Evolutionary conservation across 1,140 invertebrate species (phyloP).

Genomic region (Melitaea cinxia): DNA sequence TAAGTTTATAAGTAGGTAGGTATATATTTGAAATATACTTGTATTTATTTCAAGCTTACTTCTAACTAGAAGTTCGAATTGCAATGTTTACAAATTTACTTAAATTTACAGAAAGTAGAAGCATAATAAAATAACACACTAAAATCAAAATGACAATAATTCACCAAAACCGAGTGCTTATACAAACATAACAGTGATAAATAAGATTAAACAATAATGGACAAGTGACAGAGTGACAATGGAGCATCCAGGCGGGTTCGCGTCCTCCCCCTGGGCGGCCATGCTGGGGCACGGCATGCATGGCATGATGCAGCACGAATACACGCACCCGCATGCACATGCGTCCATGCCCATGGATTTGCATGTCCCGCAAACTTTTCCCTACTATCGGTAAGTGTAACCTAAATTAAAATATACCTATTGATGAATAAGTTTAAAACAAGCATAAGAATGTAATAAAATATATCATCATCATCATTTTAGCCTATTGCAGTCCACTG

Average conservation of each 20-base stretch:
- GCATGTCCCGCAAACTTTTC: slow-evolving; percentile 93
- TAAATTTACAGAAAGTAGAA: neutral
- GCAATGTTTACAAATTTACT: too few species aligned
- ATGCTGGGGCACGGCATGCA: slow-evolving; percentile 84
- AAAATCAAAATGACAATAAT: slow-evolving; percentile 1
- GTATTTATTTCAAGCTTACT: too few species aligned
- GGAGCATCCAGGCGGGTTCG: slow-evolving; percentile 87
- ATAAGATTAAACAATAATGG: slow-evolving; percentile 35
- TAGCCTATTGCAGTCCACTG: too few species aligned
- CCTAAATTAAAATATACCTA: neutral
- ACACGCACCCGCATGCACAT: slow-evolving; percentile 81
- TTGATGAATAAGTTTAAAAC: too few species aligned
- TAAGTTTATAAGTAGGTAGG: too few species aligned
- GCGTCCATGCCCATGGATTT: slow-evolving; percentile 88
- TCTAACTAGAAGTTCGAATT: too few species aligned
- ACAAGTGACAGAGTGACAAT: slow-evolving; percentile 64
- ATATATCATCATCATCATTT: too few species aligned
- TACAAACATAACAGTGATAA: neutral
- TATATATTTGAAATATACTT: too few species aligned
- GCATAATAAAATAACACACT: neutral
- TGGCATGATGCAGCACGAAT: slow-evolving; percentile 85
- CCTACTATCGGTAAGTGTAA: slow-evolving; percentile 89
- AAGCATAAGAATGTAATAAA: too few species aligned
- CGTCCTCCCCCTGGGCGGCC: slow-evolving; percentile 86
- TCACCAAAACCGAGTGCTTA: neutral